Percentiles rank a stretch among this genome's conserved stretches.
phyloP scores from a whole-genome alignment of 1,140 invertebrate species.

The Zaprionus tsacasi region DNA sequence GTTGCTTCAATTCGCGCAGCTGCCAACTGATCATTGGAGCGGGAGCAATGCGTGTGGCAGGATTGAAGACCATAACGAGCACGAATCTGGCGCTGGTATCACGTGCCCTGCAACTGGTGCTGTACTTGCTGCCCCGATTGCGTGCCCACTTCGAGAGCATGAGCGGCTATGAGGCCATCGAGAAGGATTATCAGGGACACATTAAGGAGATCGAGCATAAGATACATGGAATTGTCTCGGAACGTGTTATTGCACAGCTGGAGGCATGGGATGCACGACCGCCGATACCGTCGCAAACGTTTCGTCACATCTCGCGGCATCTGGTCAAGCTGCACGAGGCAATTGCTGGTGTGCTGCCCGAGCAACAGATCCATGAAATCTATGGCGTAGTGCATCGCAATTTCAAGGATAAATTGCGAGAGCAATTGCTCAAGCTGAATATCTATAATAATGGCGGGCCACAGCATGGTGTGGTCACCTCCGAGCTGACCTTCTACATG shows the following conservation, averaged over 20 bases:
- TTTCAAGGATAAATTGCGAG: constrained; percentile 93
- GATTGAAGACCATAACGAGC: constrained; percentile 98
- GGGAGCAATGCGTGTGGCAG: constrained; percentile 96
- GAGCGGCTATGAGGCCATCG: constrained; percentile 87
- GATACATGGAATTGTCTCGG: constrained; percentile 94
- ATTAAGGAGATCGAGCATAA: constrained; percentile 96
- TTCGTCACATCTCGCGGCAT: constrained; percentile 96
- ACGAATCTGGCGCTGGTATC: constrained; percentile 96
- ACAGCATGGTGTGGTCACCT: constrained; percentile 97
- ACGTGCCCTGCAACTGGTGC: constrained; percentile 92
- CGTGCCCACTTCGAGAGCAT: constrained; percentile 87
- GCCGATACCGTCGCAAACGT: constrained; percentile 96
- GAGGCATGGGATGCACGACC: constrained; percentile 96
- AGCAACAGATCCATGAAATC: constrained; percentile 88
- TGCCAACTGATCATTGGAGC: constrained; percentile 98
- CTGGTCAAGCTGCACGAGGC: constrained; percentile 97
- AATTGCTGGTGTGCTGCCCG: constrained; percentile 91
- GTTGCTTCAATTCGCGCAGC: constrained; percentile 96
- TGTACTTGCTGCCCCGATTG: constrained; percentile 91
- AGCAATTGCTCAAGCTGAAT: constrained; percentile 93
- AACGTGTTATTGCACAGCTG: constrained; percentile 91
- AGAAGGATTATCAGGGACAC: constrained; percentile 94
- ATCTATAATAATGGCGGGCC: constrained; percentile 97
- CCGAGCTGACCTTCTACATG: constrained; percentile 97
- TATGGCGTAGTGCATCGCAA: constrained; percentile 93